Base-by-base conservation (phyloP, 2,797 vertebrate species). In the Phyllotis vaccarum region DNA sequence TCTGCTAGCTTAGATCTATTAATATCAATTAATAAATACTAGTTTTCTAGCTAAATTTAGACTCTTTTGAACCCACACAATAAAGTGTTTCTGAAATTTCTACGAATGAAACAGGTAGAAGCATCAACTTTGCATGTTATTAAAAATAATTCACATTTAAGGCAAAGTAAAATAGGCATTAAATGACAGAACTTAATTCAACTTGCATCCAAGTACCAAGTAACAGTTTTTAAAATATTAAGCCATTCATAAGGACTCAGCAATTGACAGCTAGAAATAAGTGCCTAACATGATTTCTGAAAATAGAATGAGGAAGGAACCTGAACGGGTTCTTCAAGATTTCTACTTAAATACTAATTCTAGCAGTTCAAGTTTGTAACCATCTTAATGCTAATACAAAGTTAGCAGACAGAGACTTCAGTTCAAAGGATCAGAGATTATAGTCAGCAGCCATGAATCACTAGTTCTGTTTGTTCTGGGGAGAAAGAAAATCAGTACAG, bases 151-250 rank as follows among this genome's bases (percentile, higher is more conserved):
- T 75, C 21, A 74, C 76, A 12, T 46, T 17, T 81, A 40, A 72
- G 24, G 31, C 22, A 54, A 81, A 68, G 1, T 9, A 52, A 91
- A 80, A 87, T 24, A 43, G 46, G n/a, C 46, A 66, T 43, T 87
- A 81, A 75, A 68, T 64, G 62, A 27, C 68, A 95, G 31, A 91
- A 66, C 40, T 94, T 49, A 14, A 88, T 64, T 89, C 89, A 64
- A 68, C 4, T 58, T 43, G 58, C 2, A 87, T 2, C 6, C 49
- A n/a, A 21, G 34, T 58, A 12, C 52, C n/a, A 93, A 87, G 46
- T 49, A 86, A 46, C 2, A 7, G 60, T 46, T 17, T 40, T 79
- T 37, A 52, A 11, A 24, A 85, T 76, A 76, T 4, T 19, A 31
- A 86, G 49, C 27, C 27, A 68, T 8, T 29, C 37, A 12, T 21